Conservation (phyloP, 2,797 vertebrate species). For the Zenarchopterus dispar region DNA sequence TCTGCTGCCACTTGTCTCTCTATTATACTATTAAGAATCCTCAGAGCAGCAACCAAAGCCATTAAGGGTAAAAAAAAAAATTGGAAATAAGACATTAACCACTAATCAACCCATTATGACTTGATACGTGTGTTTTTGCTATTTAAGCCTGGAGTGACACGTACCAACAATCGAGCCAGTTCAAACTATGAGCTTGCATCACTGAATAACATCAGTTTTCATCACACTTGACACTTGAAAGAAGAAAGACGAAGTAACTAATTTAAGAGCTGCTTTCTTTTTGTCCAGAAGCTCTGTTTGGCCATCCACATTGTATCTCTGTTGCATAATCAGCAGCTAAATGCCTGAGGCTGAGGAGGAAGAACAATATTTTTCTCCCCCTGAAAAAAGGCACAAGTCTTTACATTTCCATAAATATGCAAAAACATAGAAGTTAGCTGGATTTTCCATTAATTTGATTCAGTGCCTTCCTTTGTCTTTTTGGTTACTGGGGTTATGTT, state of each 20-base stretch:
- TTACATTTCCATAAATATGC: constrained; percentile 24
- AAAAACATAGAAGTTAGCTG: not conserved
- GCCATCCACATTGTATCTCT: not conserved
- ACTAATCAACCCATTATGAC: too few species aligned
- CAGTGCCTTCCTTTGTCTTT: not conserved
- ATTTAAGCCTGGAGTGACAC: not conserved
- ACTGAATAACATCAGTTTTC: constrained; percentile 1
- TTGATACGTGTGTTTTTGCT: too few species aligned
- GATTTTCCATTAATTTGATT: not conserved
- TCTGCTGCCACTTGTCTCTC: too few species aligned
- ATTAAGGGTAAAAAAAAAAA: too few species aligned
- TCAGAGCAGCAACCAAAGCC: too few species aligned
- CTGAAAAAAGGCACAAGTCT: not conserved
- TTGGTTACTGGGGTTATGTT: not conserved
- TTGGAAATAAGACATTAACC: too few species aligned
- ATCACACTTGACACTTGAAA: not conserved
- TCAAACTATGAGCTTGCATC: not conserved
- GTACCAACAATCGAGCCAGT: not conserved
- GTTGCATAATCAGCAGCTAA: constrained; percentile 18
- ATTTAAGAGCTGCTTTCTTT: constrained; percentile 9
- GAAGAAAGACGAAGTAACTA: constrained; percentile 2
- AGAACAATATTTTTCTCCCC: constrained; percentile 6
- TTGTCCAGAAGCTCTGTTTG: not conserved
- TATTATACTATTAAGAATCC: too few species aligned
- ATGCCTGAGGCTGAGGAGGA: constrained; percentile 14